phyloP scores from a whole-genome alignment of 2,797 vertebrate species.

The Rhinella marina region DNA sequence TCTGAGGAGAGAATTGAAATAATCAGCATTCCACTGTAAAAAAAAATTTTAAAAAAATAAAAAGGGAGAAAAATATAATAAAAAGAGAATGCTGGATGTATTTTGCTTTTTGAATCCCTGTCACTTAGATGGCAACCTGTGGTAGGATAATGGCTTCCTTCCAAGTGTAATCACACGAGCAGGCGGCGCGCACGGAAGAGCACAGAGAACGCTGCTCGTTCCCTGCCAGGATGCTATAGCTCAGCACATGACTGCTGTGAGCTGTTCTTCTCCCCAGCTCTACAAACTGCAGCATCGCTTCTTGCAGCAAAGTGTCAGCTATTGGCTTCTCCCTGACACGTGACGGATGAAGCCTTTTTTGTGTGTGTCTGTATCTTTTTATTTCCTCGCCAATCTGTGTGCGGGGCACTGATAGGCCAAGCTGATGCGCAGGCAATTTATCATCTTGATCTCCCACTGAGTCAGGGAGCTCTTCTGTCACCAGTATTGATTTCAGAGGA shows the following conservation, averaged over 20 bases:
- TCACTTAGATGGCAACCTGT: conserved; percentile 3
- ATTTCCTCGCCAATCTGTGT: conserved; percentile 71
- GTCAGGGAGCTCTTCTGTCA: conserved; percentile 83
- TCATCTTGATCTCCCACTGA: conserved; percentile 83
- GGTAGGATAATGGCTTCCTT: conserved; percentile 35
- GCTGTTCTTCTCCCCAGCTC: conserved; percentile 71
- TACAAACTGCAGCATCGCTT: conserved; percentile 75
- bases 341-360: conserved; percentile 72
- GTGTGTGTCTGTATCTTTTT: conserved; percentile 70
- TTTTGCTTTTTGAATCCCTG: conserved; percentile 41
- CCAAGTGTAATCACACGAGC: conserved; percentile 16
- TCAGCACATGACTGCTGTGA: conserved; percentile 67
- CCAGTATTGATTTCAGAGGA: conserved; percentile 88
- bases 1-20: conserved; percentile 59
- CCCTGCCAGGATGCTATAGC: conserved; percentile 55
- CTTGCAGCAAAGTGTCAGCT: conserved; percentile 66
- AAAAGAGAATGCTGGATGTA: conserved; percentile 36
- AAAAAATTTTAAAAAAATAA: conserved; percentile 57
- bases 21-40: conserved; percentile 59
- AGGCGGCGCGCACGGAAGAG: conserved; percentile 25
- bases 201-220: conserved; percentile 28
- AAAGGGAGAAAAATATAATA: neutral
- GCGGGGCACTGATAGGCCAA: conserved; percentile 83
- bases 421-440: conserved; percentile 84
- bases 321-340: conserved; percentile 76